Conservation (phyloP, 2,113 vertebrate genomes). For the Equus przewalskii region DNA sequence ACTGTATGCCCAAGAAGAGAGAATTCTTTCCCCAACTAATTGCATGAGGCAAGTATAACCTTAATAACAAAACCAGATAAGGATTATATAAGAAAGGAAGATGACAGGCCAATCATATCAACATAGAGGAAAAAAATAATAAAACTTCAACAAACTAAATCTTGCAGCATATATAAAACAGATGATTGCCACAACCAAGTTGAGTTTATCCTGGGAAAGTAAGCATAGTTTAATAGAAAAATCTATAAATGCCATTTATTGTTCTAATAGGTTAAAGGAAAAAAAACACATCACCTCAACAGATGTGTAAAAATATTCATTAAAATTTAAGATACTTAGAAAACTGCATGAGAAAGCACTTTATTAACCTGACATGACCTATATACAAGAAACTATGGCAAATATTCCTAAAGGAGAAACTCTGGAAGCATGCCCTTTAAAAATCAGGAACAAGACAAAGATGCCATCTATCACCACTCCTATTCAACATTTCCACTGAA, state of each 20-base stretch:
- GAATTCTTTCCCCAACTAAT: not conserved
- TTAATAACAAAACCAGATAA: slow-evolving; percentile 50
- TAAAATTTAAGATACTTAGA: not conserved
- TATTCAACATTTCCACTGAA: not conserved
- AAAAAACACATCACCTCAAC: not conserved
- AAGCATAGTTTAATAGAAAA: not conserved
- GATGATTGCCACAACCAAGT: not conserved
- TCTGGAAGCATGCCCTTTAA: not conserved
- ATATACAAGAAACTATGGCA: not conserved
- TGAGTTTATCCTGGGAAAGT: not conserved
- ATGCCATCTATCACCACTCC: not conserved
- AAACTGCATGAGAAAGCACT: not conserved
- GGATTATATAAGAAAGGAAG: not conserved
- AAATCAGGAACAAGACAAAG: not conserved
- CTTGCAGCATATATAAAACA: not conserved
- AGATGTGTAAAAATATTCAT: not conserved
- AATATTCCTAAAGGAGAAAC: not conserved
- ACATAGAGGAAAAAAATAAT: not conserved
- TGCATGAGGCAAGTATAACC: not conserved
- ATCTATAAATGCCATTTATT: slow-evolving; percentile 16
- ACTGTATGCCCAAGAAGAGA: not conserved
- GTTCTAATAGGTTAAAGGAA: not conserved
- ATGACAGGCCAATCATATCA: not conserved
- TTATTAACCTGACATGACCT: not conserved
- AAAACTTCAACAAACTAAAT: not conserved